Conservation (phyloP, 2,113 vertebrate genomes). For the Neolamprologus kungweensis region DNA sequence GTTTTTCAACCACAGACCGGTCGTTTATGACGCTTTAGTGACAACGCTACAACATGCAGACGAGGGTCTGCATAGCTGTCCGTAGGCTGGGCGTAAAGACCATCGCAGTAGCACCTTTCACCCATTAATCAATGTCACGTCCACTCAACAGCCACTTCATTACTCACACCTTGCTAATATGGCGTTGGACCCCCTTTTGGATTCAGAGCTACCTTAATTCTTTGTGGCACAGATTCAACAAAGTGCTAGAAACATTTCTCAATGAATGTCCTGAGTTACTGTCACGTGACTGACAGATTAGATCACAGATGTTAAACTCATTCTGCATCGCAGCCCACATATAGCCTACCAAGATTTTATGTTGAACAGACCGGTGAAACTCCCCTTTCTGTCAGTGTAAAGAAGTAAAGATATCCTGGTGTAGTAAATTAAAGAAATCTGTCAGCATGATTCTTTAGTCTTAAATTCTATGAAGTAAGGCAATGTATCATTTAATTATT, state of each 20-base stretch:
- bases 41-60: neutral
- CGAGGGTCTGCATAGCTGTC: neutral
- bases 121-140: neutral
- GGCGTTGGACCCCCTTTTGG: neutral
- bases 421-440: neutral
- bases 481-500: neutral
- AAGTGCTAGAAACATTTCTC: neutral
- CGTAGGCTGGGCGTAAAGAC: neutral
- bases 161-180: neutral
- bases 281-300: neutral
- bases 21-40: neutral
- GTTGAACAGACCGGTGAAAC: accelerated
- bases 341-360: neutral
- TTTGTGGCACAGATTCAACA: neutral
- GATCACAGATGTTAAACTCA: neutral
- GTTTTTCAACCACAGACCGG: neutral
- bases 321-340: neutral
- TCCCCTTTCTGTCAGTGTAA: neutral
- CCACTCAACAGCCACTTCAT: neutral
- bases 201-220: neutral
- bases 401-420: neutral
- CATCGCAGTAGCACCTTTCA: neutral
- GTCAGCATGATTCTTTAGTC: neutral
- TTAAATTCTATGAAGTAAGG: neutral
- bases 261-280: neutral